Percentiles rank a stretch among this genome's conserved stretches.
These are phyloP conservation scores for Diacarnus erythraeanus DNA, from an alignment of 37 sponge, comb jelly and placozoan species.

Conservation along the genomic window DNA sequence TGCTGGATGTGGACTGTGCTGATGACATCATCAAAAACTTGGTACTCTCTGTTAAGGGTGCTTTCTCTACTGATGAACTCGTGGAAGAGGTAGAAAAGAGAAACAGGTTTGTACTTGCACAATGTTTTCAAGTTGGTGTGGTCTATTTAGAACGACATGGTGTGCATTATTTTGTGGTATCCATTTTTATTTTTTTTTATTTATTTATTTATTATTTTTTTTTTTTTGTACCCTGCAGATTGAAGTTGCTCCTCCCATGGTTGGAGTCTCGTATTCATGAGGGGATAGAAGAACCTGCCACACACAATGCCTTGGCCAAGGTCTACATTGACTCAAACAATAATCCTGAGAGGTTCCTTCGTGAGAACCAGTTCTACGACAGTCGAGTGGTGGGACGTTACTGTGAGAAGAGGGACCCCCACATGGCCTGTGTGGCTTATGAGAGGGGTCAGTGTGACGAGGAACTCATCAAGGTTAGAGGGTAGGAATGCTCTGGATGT, in stretches of 20 bases:
- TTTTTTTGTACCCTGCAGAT: constrained; percentile 21
- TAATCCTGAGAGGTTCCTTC: constrained; percentile 97
- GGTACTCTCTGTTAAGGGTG: constrained; percentile 88
- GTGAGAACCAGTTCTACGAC: constrained; percentile 99
- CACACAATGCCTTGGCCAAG: constrained; percentile 99
- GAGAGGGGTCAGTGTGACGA: constrained; percentile 98
- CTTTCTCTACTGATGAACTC: constrained; percentile 97
- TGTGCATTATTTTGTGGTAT: neutral
- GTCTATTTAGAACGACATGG: neutral
- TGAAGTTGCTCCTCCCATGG: constrained; percentile 94
- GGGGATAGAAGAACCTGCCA: constrained; percentile 93
- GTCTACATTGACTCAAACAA: constrained; percentile 99
- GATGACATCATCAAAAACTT: constrained; percentile 98
- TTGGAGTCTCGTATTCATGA: constrained; percentile 91
- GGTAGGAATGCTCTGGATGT: too few relatives aligned
- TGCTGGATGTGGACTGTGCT: constrained; percentile 96
- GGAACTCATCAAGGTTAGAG: constrained; percentile 90
- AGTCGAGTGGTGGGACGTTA: constrained; percentile 92
- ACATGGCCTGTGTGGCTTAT: constrained; percentile 97
- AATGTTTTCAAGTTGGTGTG: neutral
- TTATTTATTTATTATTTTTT: too few relatives aligned
- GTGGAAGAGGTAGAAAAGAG: constrained; percentile 97
- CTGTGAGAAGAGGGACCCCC: constrained; percentile 99
- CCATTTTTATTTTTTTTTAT: too few relatives aligned
- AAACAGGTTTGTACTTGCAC: constrained; percentile 50